Conservation (phyloP, 2,888 invertebrate genomes). For the Epinotia demarniana region DNA sequence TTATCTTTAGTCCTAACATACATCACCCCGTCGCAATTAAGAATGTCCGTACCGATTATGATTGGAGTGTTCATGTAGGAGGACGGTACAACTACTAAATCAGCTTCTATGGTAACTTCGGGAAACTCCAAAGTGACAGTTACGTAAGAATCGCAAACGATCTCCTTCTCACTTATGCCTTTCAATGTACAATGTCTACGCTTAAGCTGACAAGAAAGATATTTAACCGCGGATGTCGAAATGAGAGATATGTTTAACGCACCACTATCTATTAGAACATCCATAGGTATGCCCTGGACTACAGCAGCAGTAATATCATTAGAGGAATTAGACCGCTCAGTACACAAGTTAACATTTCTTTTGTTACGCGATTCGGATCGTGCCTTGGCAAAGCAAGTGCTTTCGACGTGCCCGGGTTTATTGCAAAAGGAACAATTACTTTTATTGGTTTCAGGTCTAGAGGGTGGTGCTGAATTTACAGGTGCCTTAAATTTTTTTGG, state of each 20-base stretch:
- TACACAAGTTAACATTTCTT: conserved; percentile 6
- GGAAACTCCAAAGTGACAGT: conserved; percentile 44
- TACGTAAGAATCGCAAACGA: conserved; percentile 35
- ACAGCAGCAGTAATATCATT: conserved; percentile 43
- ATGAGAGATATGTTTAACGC: conserved; percentile 47
- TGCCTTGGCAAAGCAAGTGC: no score
- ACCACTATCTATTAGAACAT: conserved; percentile 51
- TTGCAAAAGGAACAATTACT: no score
- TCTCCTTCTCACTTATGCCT: conserved; percentile 43
- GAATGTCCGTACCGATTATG: conserved; percentile 44
- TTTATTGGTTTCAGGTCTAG: no score
- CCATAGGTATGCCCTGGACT: conserved; percentile 45
- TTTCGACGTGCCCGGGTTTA: no score
- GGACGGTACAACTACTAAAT: conserved; percentile 48
- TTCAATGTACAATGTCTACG: conserved; percentile 28
- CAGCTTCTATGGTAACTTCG: conserved; percentile 46
- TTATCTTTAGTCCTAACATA: conserved; percentile 47
- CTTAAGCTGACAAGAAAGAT: conserved; percentile 33
- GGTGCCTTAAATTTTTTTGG: no score
- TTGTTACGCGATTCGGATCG: no score
- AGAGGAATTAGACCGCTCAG: not conserved
- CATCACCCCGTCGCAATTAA: conserved; percentile 50
- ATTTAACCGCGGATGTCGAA: conserved; percentile 38
- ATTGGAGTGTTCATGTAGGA: conserved; percentile 47
- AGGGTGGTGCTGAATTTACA: no score